Percentiles rank a stretch among this genome's conserved stretches.
These are phyloP conservation scores for Bemisia tabaci DNA, from an alignment of 1,140 invertebrate species.

Conservation along the genomic window DNA sequence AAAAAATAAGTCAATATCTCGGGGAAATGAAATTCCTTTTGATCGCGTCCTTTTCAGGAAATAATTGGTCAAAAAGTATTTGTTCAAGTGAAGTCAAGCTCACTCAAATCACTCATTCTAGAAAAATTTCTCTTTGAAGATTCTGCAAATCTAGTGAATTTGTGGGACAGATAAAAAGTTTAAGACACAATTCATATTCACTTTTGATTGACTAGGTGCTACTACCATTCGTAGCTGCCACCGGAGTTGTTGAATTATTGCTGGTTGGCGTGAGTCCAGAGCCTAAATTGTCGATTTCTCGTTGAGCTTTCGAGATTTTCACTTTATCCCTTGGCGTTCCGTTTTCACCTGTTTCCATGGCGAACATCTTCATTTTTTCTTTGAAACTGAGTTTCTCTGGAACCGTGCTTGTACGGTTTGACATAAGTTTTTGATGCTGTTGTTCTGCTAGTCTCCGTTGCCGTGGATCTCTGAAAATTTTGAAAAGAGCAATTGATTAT, in stretches of 20 bases:
- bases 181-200: too few relatives aligned
- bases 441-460: conserved; percentile 61
- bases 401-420: conserved; percentile 47
- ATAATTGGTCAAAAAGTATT: too few relatives aligned
- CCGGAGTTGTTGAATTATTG: neutral
- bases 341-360: conserved; percentile 76
- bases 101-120: too few relatives aligned
- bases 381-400: conserved; percentile 85
- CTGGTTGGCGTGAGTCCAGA: conserved; percentile 29
- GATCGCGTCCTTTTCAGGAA: too few relatives aligned
- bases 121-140: too few relatives aligned
- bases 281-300: conserved; percentile 67
- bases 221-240: neutral
- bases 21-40: too few relatives aligned
- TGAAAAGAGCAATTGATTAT: too few relatives aligned
- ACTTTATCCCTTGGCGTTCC: conserved; percentile 80
- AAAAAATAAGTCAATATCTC: too few relatives aligned
- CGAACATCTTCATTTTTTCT: conserved; percentile 97
- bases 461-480: conserved; percentile 60
- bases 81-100: too few relatives aligned
- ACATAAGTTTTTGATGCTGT: conserved; percentile 50
- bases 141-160: too few relatives aligned
- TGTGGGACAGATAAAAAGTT: too few relatives aligned
- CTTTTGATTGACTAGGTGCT: too few relatives aligned
- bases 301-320: conserved; percentile 81